Percentiles rank a stretch among this genome's conserved stretches.
Conservation (phyloP, 1,140 invertebrate species). For the Diachasmimorpha longicaudata region DNA sequence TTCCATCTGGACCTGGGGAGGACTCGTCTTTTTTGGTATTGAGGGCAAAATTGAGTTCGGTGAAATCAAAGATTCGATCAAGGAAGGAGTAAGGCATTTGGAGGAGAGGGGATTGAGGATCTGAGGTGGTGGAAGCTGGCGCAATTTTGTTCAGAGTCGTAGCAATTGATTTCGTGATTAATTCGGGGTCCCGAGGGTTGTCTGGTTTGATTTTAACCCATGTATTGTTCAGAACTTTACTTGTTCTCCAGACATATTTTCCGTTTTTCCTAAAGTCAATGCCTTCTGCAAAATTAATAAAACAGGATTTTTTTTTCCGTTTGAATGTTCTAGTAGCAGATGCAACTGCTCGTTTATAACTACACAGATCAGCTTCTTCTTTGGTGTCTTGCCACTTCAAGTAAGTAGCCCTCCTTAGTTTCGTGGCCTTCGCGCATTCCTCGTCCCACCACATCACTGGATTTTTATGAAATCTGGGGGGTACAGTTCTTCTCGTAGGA, state of each 20-base stretch:
- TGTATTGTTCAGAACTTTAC: conserved; percentile 27
- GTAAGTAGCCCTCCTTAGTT: background rate
- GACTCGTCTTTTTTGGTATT: background rate
- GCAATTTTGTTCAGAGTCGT: background rate
- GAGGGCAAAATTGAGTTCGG: conserved; percentile 12
- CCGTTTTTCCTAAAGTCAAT: background rate
- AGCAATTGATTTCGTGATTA: background rate
- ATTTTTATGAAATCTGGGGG: background rate
- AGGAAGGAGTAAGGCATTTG: background rate
- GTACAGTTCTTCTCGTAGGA: background rate
- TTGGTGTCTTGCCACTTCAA: background rate
- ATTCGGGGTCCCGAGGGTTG: background rate
- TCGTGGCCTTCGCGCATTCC: conserved; percentile 1
- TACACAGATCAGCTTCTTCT: background rate
- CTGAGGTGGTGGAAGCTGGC: background rate
- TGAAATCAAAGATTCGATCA: background rate
- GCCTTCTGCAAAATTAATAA: conserved; percentile 12
- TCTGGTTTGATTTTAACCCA: conserved; percentile 12
- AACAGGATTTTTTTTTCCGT: background rate
- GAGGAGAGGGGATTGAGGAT: background rate
- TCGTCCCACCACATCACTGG: conserved; percentile 11
- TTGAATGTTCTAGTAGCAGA: conserved; percentile 13
- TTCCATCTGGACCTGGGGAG: conserved; percentile 17
- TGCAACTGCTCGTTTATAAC: conserved; percentile 6
- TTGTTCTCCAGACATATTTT: no score